Percentiles rank a stretch among this genome's conserved stretches.
Conservation (phyloP, 2,888 invertebrate species). For the Melanostoma scalare region DNA sequence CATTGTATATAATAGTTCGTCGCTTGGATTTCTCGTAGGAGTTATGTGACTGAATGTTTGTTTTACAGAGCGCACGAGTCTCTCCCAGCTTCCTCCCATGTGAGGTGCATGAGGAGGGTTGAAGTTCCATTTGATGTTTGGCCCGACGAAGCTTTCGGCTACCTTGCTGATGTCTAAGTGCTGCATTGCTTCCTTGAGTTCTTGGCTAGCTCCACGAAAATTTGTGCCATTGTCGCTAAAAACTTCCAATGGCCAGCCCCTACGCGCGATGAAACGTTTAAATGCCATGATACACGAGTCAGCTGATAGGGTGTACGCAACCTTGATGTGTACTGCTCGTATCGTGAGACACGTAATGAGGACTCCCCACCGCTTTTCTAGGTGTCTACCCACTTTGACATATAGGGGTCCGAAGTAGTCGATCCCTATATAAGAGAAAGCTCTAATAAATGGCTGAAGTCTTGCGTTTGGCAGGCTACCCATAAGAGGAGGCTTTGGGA, state of each 20-base stretch:
- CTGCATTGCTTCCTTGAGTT: slow-evolving; percentile 1
- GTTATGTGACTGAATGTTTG: slow-evolving; percentile 50
- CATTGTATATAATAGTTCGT: slow-evolving; percentile 60
- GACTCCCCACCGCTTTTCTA: slow-evolving; percentile 48
- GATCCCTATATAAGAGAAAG: slow-evolving; percentile 34
- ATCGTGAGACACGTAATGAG: slow-evolving; percentile 46
- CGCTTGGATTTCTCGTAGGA: slow-evolving; percentile 57
- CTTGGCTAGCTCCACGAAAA: slow-evolving; percentile 40
- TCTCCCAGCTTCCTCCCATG: slow-evolving; percentile 62
- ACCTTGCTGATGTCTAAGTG: slow-evolving; percentile 13
- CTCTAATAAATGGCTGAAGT: slow-evolving; percentile 30
- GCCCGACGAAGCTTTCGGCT: slow-evolving; percentile 8
- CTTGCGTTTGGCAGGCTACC: slow-evolving; percentile 7
- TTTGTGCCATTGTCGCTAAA: slow-evolving; percentile 53
- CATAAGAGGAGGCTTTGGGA: slow-evolving; percentile 12
- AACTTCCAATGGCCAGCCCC: slow-evolving; percentile 22
- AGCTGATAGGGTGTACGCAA: slow-evolving; percentile 19
- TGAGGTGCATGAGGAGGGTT: slow-evolving; percentile 72
- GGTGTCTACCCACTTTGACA: not conserved
- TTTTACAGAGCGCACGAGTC: slow-evolving; percentile 56
- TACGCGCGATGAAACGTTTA: slow-evolving; percentile 1
- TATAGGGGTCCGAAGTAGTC: not conserved
- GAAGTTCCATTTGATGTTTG: slow-evolving; percentile 69
- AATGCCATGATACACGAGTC: slow-evolving; percentile 39
- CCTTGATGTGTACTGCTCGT: slow-evolving; percentile 34